Evolutionary conservation across 1,140 invertebrate genomes (phyloP).

Genomic region (Mizuhopecten yessoensis): DNA sequence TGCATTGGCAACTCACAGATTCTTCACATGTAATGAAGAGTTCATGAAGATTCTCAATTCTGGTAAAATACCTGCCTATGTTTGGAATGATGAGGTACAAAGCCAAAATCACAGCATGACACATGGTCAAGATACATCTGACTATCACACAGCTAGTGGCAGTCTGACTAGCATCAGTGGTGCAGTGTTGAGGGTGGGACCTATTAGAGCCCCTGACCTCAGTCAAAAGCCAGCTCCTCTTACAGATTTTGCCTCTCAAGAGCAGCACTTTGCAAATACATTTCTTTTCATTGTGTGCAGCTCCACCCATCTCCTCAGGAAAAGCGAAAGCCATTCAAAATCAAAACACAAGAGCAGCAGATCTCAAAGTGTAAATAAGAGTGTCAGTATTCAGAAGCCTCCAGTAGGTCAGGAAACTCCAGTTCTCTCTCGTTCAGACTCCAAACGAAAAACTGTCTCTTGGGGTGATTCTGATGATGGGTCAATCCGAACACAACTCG

Average conservation of each 20-base stretch:
- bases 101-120: constrained; percentile 56
- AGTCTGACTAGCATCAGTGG: constrained; percentile 77
- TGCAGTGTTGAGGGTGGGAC: constrained; percentile 74
- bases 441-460: constrained; percentile 80
- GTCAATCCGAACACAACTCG: constrained; percentile 76
- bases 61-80: constrained; percentile 72
- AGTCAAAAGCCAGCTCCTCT: constrained; percentile 77
- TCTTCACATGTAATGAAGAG: constrained; percentile 79
- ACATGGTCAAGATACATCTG: constrained; percentile 72
- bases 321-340: constrained; percentile 69
- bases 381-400: constrained; percentile 62
- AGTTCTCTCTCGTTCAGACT: constrained; percentile 76
- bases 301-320: constrained; percentile 80
- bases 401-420: constrained; percentile 73
- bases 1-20: constrained; percentile 77
- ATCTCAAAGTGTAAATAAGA: constrained; percentile 46
- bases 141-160: constrained; percentile 77
- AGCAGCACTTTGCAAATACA: constrained; percentile 81
- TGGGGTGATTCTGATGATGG: constrained; percentile 82
- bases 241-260: constrained; percentile 77
- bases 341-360: constrained; percentile 59
- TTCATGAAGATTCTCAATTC: constrained; percentile 75
- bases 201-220: constrained; percentile 75
- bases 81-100: constrained; percentile 76
- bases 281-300: constrained; percentile 82